Evolutionary conservation across 2,113 vertebrate genomes (phyloP).

Genomic region (Myotis brandtii): DNA sequence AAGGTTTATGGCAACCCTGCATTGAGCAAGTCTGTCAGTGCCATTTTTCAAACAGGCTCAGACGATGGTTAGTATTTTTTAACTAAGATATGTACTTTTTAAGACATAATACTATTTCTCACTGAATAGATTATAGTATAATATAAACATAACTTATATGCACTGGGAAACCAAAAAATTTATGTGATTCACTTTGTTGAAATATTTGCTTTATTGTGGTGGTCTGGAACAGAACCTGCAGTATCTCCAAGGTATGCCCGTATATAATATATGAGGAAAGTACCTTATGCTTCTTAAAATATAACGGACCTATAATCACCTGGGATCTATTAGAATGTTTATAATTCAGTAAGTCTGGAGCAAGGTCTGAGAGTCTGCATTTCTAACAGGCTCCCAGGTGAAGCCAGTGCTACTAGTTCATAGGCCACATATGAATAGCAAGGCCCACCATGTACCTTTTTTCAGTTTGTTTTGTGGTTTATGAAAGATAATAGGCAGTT

Average conservation of each 20-base stretch:
- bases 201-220: not conserved
- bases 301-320: not conserved
- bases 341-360: not conserved
- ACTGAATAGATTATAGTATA: not conserved
- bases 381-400: not conserved
- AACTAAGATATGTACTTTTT: not conserved
- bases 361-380: not conserved
- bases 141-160: not conserved
- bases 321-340: not conserved
- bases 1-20: not conserved
- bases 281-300: not conserved
- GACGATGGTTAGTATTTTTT: not conserved
- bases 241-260: not conserved
- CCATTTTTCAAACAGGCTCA: not conserved
- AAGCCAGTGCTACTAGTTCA: not conserved
- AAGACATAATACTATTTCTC: not conserved
- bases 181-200: not conserved
- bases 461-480: slow-evolving; percentile 1
- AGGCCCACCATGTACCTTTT: not conserved
- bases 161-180: not conserved
- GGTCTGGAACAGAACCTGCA: not conserved
- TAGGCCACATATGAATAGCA: not conserved
- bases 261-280: not conserved
- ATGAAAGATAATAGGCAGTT: not conserved
- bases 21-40: not conserved